Evolutionary conservation across 2,888 invertebrate genomes (phyloP).

Genomic region (Ametastegia equiseti): DNA sequence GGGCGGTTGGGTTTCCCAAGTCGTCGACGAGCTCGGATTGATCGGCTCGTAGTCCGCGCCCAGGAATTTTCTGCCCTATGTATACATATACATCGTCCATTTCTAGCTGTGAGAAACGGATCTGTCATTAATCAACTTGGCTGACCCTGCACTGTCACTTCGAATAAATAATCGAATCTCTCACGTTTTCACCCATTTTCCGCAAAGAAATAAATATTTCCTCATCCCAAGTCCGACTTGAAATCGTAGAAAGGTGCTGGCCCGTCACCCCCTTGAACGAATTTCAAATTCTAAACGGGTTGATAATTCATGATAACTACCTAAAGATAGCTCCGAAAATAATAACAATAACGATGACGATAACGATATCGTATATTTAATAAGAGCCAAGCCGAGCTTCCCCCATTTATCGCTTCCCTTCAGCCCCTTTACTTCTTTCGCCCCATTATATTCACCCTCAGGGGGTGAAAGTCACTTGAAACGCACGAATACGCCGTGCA

Average conservation of each 20-base stretch:
- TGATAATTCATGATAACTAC: not conserved
- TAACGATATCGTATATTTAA: conserved; percentile 5
- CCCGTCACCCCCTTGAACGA: no score
- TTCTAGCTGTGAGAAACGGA: conserved; percentile 21
- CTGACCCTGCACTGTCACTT: conserved; percentile 15
- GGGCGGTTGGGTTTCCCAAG: not conserved
- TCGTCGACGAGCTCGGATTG: not conserved
- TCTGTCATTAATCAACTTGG: not conserved
- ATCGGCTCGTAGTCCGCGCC: not conserved
- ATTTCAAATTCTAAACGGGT: not conserved
- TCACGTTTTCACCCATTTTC: not conserved
- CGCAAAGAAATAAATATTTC: not conserved
- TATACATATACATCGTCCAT: not conserved
- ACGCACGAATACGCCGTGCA: not conserved
- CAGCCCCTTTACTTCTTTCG: not conserved
- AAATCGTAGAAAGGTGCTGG: no score
- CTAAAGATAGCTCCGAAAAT: no score
- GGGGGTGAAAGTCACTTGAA: conserved; percentile 9
- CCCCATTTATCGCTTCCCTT: not conserved
- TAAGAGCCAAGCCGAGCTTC: conserved; percentile 1
- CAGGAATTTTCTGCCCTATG: not conserved
- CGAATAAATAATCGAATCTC: conserved; percentile 17
- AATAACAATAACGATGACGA: not conserved
- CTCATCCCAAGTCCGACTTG: no score
- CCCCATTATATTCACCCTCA: not conserved